A percentile compares a stretch with the other conserved stretches of the same genome.
phyloP scores from a whole-genome alignment of 2,113 vertebrate species.

The Rhombomys opimus region DNA sequence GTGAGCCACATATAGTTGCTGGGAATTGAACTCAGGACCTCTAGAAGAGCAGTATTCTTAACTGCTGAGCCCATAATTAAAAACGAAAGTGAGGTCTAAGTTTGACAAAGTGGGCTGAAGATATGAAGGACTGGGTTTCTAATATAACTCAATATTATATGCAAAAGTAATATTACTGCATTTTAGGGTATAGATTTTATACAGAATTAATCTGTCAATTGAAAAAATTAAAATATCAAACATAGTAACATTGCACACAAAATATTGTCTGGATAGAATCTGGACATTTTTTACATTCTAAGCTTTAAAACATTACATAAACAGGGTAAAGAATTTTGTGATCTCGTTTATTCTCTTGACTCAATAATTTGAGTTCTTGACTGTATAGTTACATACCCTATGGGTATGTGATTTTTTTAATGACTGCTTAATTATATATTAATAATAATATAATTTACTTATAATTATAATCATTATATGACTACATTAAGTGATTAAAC shows the following conservation, averaged over 20 bases:
- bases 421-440: constrained; percentile 41
- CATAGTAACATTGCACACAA: background rate
- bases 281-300: background rate
- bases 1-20: too few species aligned
- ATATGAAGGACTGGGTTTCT: background rate
- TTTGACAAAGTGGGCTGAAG: background rate
- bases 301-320: background rate
- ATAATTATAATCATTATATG: constrained; percentile 47
- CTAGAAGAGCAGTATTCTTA: too few species aligned
- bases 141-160: background rate
- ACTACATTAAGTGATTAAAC: constrained; percentile 13
- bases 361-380: background rate
- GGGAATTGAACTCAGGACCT: too few species aligned
- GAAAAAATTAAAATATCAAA: background rate
- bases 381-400: background rate
- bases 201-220: background rate
- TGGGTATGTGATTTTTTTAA: constrained; percentile 55
- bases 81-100: background rate
- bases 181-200: constrained; percentile 20
- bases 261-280: background rate
- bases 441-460: constrained; percentile 41
- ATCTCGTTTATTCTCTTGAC: background rate
- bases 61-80: too few species aligned
- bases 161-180: background rate
- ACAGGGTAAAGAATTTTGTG: background rate